Conservation (phyloP, 2,888 invertebrate species). For the Sturmia bella region DNA sequence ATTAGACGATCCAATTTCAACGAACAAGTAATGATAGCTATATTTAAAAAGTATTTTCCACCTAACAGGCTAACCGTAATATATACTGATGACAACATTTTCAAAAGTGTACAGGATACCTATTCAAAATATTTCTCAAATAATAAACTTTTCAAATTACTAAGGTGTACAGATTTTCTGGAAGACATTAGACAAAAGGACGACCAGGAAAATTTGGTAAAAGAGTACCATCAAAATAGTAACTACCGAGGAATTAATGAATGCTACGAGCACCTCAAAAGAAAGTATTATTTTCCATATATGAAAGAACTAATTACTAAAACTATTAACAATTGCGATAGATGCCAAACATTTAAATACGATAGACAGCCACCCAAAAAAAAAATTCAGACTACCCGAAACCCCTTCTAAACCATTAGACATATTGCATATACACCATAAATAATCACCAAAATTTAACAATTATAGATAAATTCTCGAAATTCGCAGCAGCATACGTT, state of each 20-base stretch:
- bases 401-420: constrained; percentile 9
- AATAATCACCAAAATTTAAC: no score
- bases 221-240: constrained; percentile 12
- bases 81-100: not conserved
- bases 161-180: constrained; percentile 60
- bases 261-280: not conserved
- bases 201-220: constrained; percentile 15
- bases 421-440: constrained; percentile 4
- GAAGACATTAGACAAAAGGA: constrained; percentile 57
- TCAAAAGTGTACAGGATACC: not conserved
- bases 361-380: not conserved
- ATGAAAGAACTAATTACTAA: not conserved
- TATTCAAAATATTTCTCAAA: constrained; percentile 9
- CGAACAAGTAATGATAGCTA: constrained; percentile 44
- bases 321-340: not conserved
- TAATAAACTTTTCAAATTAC: constrained; percentile 13
- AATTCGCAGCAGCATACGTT: not conserved
- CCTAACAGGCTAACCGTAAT: constrained; percentile 34
- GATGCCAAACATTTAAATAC: not conserved
- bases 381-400: constrained; percentile 3
- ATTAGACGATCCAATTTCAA: constrained; percentile 8
- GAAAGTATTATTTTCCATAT: constrained; percentile 2
- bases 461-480: no score
- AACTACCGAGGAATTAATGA: constrained; percentile 16
- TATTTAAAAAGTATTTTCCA: constrained; percentile 38